Base-by-base conservation (phyloP, 1,140 invertebrate genomes). In the Lethrus apterus region DNA sequence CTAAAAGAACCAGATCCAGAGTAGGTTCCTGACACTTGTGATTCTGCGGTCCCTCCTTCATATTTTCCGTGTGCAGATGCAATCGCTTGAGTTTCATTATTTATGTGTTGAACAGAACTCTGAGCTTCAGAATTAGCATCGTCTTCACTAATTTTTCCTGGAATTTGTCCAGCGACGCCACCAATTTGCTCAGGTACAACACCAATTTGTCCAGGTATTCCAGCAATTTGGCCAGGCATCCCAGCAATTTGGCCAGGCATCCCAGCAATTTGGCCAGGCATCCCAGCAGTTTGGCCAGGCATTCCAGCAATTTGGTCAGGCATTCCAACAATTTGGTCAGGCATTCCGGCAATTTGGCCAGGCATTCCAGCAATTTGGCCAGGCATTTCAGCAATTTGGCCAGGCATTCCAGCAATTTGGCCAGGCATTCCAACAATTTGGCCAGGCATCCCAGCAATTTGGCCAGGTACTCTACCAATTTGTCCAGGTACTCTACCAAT, bases 1-100 rank as follows among this genome's bases (percentile, higher is more conserved):
- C 81, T 83, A 59, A 89, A 89, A 4, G 83, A 80, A 29, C 85
- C 85, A 35, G 75, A 72, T 4, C 83, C 81, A 13, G 75, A 78
- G 59, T 89, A 87, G 1, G 76, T 80, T 13, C 86, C 86, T 19
- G 78, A 81, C 1, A 89, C 84, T 69, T 87, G 83, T 2, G 84
- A 83, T 60, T 89, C 83, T 0, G 85, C 80, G 9, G 77, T 77
- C 15, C 82, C 85, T 49, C 78, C 76, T 17, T 76, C 76, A 53
- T 77, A 81, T 55, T 74, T 79, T 15, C 86, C 86, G 63, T 84
- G 80, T 15, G 86, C 80, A 29, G 80, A 78, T 5, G 85, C 84
- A 46, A 72, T 74, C 1, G 84, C 84, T 52, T 77, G 74, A 2
- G 84, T 86, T 54, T 82, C 83, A 45, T 81, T 80, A 32, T 77